Evolutionary conservation across 1,140 invertebrate genomes (phyloP), one percentile per base, ranked within the genome.

Genomic region (Cylas formicarius): DNA sequence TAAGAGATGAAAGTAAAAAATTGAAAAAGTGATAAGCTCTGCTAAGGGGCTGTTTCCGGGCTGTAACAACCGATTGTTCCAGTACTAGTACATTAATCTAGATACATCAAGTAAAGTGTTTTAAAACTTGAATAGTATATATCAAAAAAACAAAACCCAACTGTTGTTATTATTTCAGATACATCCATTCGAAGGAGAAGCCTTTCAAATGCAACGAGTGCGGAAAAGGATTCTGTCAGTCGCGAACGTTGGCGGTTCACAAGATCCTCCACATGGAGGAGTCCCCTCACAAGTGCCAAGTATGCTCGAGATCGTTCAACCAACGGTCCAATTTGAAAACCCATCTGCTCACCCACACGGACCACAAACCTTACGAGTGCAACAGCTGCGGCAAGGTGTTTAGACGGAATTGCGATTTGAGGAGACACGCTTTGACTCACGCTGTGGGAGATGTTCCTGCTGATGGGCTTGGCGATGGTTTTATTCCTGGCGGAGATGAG

Each of bases 111-210:
- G n/a, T n/a, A n/a, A n/a, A n/a, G n/a, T n/a, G n/a, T n/a, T n/a
- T n/a, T n/a, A n/a, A n/a, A n/a, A n/a, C n/a, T n/a, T n/a, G n/a
- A n/a, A n/a, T n/a, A n/a, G n/a, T n/a, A n/a, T n/a, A n/a, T n/a
- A n/a, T n/a, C n/a, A n/a, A n/a, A n/a, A n/a, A n/a, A n/a, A n/a
- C n/a, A n/a, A n/a, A n/a, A n/a, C n/a, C n/a, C n/a, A n/a, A n/a
- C n/a, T n/a, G n/a, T n/a, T n/a, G n/a, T 21, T 11, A 13, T 19
- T 37, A 10, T 76, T 78, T 18, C 75, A 96, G 91, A 72, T 96
- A 93, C 65, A 97, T 95, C 50, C 93, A 97, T 69, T 90, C 87
- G 19, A 96, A 95, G 68, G 91, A 96, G 67, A 97, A 96, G 62
- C 92, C 93, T 0, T 97, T 94, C 74, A 95, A 92, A 69, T 97